phyloP scores from a whole-genome alignment of 2,113 vertebrate species.

The Caranx melampygus region DNA sequence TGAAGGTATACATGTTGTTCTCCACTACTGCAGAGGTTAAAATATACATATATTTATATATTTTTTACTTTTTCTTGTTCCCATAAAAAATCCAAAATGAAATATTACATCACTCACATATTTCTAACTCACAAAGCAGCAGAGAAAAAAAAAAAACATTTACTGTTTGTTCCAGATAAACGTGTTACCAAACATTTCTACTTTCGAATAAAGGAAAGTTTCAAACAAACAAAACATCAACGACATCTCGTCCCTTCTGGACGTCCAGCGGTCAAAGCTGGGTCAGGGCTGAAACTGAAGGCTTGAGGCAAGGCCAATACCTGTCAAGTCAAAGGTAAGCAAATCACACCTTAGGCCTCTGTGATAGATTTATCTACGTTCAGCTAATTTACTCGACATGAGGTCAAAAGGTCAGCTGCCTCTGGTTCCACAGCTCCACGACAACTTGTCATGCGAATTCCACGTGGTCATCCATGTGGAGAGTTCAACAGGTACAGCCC shows the following conservation, averaged over 20 bases:
- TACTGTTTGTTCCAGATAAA: not conserved
- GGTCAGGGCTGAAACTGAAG: not conserved
- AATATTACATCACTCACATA: not conserved
- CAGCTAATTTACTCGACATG: not conserved
- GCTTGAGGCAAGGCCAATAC: not conserved
- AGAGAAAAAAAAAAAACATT: not conserved
- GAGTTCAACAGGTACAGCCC: not conserved
- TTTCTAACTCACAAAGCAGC: not conserved
- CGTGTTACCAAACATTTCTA: not conserved
- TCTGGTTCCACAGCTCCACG: not conserved
- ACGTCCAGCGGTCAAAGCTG: not conserved
- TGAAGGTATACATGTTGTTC: too few relatives aligned
- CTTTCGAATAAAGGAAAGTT: not conserved
- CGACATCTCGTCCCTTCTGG: not conserved
- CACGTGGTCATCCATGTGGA: not conserved
- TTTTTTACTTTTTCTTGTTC: too few relatives aligned
- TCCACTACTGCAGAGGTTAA: not conserved
- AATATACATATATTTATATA: too few relatives aligned
- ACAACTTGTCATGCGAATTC: not conserved
- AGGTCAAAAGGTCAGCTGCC: conserved; percentile 17
- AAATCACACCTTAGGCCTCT: not conserved
- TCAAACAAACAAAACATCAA: not conserved
- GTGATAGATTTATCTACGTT: conserved; percentile 23
- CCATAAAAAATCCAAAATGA: too few relatives aligned
- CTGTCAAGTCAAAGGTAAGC: conserved; percentile 37